Conservation (phyloP, 1,140 invertebrate genomes). For the Drosophila erecta region DNA sequence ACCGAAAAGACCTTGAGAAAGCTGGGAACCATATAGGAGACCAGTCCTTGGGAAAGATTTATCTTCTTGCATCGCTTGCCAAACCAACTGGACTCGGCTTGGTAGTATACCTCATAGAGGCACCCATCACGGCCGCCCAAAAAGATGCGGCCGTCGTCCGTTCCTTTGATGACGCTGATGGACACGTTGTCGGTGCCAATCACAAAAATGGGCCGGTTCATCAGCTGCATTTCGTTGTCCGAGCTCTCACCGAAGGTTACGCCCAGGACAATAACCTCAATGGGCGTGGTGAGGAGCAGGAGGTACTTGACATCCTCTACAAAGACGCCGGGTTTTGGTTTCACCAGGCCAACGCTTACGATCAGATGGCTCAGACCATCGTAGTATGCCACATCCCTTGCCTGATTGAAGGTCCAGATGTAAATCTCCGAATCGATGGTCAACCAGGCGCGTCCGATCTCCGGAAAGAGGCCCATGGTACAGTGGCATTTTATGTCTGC, state of each 20-base stretch:
- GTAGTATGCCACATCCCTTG: conserved; percentile 95
- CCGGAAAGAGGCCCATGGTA: conserved; percentile 97
- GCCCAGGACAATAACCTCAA: conserved; percentile 94
- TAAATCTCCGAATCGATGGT: conserved; percentile 99
- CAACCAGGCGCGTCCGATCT: conserved; percentile 97
- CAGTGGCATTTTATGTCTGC: conserved; percentile 96
- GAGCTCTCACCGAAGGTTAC: conserved; percentile 71
- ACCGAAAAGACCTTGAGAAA: conserved; percentile 90
- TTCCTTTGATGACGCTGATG: conserved; percentile 93
- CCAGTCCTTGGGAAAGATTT: conserved; percentile 95
- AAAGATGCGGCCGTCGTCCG: conserved; percentile 95
- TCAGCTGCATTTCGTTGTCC: conserved; percentile 93
- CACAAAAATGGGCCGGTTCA: conserved; percentile 96
- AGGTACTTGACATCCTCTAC: conserved; percentile 96
- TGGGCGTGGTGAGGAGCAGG: conserved; percentile 94
- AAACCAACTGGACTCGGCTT: conserved; percentile 96
- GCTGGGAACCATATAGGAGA: conserved; percentile 96
- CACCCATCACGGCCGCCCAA: conserved; percentile 97
- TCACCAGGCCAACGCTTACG: conserved; percentile 93
- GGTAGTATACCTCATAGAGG: conserved; percentile 98
- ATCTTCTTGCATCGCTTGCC: conserved; percentile 97
- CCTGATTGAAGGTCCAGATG: conserved; percentile 95
- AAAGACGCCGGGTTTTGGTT: conserved; percentile 94
- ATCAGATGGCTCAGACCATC: conserved; percentile 96
- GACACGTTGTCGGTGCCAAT: conserved; percentile 96